These are phyloP conservation scores for Steatocranus sp. DNA, from an alignment of 2,797 vertebrate species.

Conservation along the genomic window DNA sequence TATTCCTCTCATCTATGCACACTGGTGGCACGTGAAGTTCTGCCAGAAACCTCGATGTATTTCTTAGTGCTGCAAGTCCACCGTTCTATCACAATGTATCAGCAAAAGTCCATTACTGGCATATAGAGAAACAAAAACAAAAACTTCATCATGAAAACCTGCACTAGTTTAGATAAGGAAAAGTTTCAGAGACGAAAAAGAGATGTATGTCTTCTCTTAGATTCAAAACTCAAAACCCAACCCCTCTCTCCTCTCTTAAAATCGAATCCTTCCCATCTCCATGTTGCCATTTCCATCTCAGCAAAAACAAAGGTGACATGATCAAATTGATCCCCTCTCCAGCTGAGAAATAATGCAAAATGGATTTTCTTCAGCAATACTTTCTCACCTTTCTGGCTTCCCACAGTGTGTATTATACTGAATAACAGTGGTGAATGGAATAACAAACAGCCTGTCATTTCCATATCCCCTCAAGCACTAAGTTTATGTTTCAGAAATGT, in stretches of 20 bases:
- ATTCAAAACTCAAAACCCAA: not conserved
- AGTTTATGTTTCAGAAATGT: not conserved
- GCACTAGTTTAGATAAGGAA: not conserved
- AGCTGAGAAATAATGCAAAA: not conserved
- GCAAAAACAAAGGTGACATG: conserved; percentile 13
- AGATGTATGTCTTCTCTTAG: not conserved
- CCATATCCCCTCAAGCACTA: not conserved
- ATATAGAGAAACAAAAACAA: not conserved
- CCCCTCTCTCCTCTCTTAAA: not conserved
- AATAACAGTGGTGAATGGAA: not conserved
- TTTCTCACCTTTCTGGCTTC: not conserved
- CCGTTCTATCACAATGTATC: not conserved
- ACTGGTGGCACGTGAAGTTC: not conserved
- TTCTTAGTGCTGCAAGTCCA: not conserved
- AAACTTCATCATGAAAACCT: not conserved
- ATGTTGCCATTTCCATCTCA: not conserved
- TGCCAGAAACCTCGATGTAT: not conserved
- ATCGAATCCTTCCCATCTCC: not conserved
- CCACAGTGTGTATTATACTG: not conserved
- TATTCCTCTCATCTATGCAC: not conserved
- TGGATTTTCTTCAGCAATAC: conserved; percentile 13
- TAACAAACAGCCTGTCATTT: conserved; percentile 4
- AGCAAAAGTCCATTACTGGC: accelerated
- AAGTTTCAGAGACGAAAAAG: not conserved
- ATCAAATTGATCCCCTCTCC: not conserved